Percentiles rank a stretch among this genome's conserved stretches.
Conservation (phyloP, 2,888 invertebrate species). For the Siphlonurus alternatus region DNA sequence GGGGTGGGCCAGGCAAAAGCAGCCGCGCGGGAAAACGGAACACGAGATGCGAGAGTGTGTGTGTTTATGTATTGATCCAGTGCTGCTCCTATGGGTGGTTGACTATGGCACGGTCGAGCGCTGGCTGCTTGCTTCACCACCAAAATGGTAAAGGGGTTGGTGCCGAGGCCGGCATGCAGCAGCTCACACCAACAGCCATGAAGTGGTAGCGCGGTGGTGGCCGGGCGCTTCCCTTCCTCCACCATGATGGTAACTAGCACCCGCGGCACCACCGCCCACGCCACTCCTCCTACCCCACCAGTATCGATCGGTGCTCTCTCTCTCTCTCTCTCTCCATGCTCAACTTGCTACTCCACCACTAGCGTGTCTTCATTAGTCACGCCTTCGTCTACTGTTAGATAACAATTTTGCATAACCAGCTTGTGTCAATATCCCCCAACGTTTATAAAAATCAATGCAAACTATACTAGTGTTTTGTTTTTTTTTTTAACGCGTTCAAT, state of each 20-base stretch:
- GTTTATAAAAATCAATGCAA: no score
- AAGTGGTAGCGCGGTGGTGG: not conserved
- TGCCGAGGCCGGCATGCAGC: not conserved
- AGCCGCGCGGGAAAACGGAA: slow-evolving; percentile 5
- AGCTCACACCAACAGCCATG: not conserved
- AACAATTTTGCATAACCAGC: no score
- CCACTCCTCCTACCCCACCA: not conserved
- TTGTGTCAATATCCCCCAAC: no score
- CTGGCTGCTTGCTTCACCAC: no score
- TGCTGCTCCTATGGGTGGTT: not conserved
- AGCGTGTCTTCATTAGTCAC: no score
- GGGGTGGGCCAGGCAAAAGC: not conserved
- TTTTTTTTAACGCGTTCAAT: no score
- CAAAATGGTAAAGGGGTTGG: not conserved
- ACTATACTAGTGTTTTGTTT: no score
- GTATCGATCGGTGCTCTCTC: no score
- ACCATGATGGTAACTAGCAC: not conserved
- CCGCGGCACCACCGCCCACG: not conserved
- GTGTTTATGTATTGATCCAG: slow-evolving; percentile 8
- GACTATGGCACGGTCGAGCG: not conserved
- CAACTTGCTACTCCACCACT: no score
- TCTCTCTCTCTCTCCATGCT: no score
- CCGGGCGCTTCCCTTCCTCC: not conserved
- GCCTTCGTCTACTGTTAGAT: no score
- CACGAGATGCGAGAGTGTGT: not conserved